Percentiles rank a stretch among this genome's conserved stretches.
These are phyloP conservation scores for Pelecanoides urinatrix DNA, from an alignment of 2,113 vertebrate genomes.

Conservation along the genomic window DNA sequence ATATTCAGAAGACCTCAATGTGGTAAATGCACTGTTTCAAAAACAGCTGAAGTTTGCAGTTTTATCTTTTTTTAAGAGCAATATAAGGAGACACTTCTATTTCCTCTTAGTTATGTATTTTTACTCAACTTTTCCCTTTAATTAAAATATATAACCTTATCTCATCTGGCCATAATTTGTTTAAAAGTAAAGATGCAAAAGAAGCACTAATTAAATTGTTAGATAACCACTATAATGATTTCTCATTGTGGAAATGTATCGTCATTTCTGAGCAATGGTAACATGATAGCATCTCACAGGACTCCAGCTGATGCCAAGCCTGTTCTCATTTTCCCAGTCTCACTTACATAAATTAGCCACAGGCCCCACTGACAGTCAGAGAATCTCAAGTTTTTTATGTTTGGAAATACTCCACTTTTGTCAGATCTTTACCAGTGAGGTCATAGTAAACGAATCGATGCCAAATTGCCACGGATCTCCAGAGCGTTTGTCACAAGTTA, in stretches of 20 bases:
- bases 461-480: background rate
- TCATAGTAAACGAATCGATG: background rate
- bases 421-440: background rate
- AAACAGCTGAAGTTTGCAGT: background rate
- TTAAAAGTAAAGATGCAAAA: background rate
- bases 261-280: constrained; percentile 43
- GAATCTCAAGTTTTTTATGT: background rate
- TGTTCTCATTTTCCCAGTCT: constrained; percentile 20
- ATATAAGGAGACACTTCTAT: background rate
- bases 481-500: background rate
- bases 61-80: background rate
- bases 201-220: background rate
- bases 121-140: background rate
- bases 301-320: constrained; percentile 26
- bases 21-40: background rate
- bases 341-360: constrained; percentile 30
- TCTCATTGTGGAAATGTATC: constrained; percentile 34
- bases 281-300: background rate
- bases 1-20: background rate
- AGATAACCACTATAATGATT: background rate
- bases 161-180: background rate
- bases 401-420: constrained; percentile 24
- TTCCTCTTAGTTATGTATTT: background rate
- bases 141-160: background rate
- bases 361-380: background rate